A percentile compares a stretch with the other conserved stretches of the same genome.
phyloP scores from a whole-genome alignment of 2,888 invertebrate species.

The Scaptomyza reducta region DNA sequence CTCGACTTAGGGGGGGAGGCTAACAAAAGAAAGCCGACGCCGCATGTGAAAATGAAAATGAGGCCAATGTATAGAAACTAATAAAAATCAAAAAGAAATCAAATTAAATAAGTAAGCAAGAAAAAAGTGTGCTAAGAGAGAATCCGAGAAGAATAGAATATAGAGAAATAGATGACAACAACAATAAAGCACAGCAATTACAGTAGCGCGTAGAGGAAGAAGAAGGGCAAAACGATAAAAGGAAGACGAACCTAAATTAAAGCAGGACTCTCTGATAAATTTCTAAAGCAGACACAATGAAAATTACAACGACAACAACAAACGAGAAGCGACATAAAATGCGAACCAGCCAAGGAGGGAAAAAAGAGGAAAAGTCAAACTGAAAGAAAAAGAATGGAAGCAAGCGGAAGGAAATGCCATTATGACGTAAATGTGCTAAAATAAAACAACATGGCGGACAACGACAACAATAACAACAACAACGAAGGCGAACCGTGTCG shows the following conservation, averaged over 20 bases:
- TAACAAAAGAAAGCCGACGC: conserved; percentile 35
- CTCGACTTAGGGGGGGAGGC: conserved; percentile 11
- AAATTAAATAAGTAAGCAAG: conserved; percentile 75
- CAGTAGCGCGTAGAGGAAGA: conserved; percentile 30
- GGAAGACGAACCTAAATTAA: conserved; percentile 56
- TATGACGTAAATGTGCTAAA: conserved; percentile 81
- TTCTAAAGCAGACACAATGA: conserved; percentile 67
- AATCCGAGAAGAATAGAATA: conserved; percentile 21
- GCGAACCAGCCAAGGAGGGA: conserved; percentile 44
- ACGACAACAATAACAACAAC: conserved; percentile 50
- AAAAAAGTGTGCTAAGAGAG: conserved; percentile 42
- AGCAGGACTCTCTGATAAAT: conserved; percentile 58
- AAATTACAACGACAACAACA: conserved; percentile 50
- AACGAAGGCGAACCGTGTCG: conserved; percentile 62
- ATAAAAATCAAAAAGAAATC: conserved; percentile 78
- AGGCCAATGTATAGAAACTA: conserved; percentile 64
- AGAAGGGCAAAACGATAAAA: conserved; percentile 33
- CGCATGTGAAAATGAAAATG: conserved; percentile 42
- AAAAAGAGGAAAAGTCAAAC: conserved; percentile 59
- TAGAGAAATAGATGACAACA: conserved; percentile 16
- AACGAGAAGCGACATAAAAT: conserved; percentile 59
- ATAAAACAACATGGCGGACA: conserved; percentile 80
- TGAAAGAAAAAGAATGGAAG: conserved; percentile 34
- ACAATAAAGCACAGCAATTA: conserved; percentile 68
- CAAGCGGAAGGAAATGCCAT: conserved; percentile 78